phyloP scores from a whole-genome alignment of 2,113 vertebrate genomes.

The Rhinopomastus cyanomelas region DNA sequence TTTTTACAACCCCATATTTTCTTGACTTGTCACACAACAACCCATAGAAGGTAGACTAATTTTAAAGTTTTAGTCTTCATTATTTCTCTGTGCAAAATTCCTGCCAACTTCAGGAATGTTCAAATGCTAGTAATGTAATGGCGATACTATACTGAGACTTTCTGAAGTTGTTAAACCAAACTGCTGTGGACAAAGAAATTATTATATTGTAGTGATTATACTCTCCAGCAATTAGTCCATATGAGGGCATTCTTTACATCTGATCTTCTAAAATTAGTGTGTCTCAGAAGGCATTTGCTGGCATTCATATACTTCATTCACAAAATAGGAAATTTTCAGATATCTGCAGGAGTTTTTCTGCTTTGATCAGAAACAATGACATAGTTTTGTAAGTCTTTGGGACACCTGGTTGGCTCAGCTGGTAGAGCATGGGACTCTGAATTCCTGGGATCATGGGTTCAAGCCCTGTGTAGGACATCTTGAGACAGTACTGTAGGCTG shows the following conservation, averaged over 20 bases:
- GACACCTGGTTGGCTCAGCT: no score
- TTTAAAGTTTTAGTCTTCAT: neutral
- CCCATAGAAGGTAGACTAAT: neutral
- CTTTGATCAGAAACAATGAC: neutral
- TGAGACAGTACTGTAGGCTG: no score
- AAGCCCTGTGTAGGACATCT: no score
- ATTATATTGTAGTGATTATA: neutral
- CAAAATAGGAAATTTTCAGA: neutral
- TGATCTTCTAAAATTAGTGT: neutral
- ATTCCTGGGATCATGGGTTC: no score
- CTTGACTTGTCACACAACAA: neutral
- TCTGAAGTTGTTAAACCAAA: neutral
- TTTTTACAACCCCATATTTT: neutral
- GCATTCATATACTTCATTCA: neutral
- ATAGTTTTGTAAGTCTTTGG: neutral
- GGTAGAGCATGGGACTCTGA: no score
- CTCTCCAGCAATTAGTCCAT: neutral
- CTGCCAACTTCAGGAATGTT: neutral
- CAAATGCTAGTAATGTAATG: neutral
- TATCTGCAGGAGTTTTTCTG: neutral
- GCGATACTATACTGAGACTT: neutral
- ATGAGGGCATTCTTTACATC: neutral
- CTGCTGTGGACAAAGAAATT: neutral
- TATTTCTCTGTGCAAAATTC: neutral
- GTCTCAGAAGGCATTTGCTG: neutral